A percentile compares a stretch with the other conserved stretches of the same genome.
phyloP scores from a whole-genome alignment of 2,797 vertebrate genomes.

The Scomberomorus guttatus region DNA sequence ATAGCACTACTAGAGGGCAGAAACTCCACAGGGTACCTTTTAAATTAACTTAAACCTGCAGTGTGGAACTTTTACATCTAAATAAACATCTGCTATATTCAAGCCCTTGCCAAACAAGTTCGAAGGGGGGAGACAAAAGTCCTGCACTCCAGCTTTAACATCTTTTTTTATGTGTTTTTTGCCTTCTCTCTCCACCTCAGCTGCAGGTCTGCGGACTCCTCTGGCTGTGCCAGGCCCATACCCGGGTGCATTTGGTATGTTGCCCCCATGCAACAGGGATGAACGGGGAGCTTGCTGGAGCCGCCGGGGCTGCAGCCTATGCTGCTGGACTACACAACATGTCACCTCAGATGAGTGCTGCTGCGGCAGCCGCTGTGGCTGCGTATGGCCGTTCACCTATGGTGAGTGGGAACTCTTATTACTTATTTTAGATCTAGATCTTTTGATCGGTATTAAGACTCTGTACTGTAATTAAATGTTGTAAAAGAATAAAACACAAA shows the following conservation, averaged over 20 bases:
- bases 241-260: slow-evolving; percentile 93
- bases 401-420: slow-evolving; percentile 83
- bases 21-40: too few species aligned
- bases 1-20: too few species aligned
- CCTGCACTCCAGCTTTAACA: too few species aligned
- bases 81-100: too few species aligned
- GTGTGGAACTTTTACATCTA: too few species aligned
- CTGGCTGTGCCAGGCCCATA: slow-evolving; percentile 93
- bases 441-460: too few species aligned
- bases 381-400: slow-evolving; percentile 95
- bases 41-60: too few species aligned
- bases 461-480: not conserved
- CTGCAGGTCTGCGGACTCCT: slow-evolving; percentile 92
- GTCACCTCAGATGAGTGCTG: slow-evolving; percentile 97
- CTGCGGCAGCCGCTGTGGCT: slow-evolving; percentile 92
- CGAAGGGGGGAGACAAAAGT: too few species aligned
- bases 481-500: not conserved
- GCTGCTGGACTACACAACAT: slow-evolving; percentile 94
- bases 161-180: slow-evolving; percentile 2
- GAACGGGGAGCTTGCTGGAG: slow-evolving; percentile 94
- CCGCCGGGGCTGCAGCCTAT: slow-evolving; percentile 90
- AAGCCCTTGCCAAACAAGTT: too few species aligned
- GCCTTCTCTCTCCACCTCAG: slow-evolving; percentile 68
- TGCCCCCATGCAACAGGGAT: slow-evolving; percentile 93
- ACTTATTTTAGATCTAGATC: too few species aligned